Base-by-base conservation (phyloP, 2,888 invertebrate genomes). In the Pilophorus perplexus region DNA sequence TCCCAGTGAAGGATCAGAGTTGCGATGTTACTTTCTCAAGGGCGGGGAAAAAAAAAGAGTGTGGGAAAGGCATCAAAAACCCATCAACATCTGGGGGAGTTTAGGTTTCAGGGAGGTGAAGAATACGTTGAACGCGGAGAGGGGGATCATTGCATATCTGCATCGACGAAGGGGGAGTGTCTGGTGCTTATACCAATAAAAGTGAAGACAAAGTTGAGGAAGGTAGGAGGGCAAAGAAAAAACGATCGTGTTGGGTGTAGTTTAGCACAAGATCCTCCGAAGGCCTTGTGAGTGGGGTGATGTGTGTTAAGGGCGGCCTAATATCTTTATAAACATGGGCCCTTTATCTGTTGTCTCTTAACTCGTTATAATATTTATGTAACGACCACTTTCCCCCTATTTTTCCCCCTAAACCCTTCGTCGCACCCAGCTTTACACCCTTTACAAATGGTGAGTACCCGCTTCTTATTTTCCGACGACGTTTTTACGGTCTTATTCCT, bases 281-380 rank as follows among this genome's bases (percentile, higher is more conserved):
- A n/a, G n/a, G n/a, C n/a, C 33, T 18, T 37, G 27, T 23, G 25
- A n/a, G 44, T 37, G 44, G 59, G 18, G 44, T 40, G 59, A 59
- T 59, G 59, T 59, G 22, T 40, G 38, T 44, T 40, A 42, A 22
- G 38, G 40, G 44, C 40, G 27, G 44, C 59, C 40, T 59, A 59
- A 59, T 59, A 59, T 59, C 59, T 42, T 33, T 59, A 59, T 59
- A 59, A 59, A 59, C 59, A 59, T 59, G 44, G 59, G 14, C 44
- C 44, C 25, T 55, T 52, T 55, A 25, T 59, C 38, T 59, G 23
- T 42, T 16, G 59, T 59, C 59, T 16, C 59, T 59, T 44, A 59
- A 40, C 59, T 42, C 44, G 59, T 59, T 59, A 59, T 44, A 59
- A 59, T 59, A 40, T 59, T 59, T 59, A 59, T 40, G 59, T 59